Percentiles rank a stretch among this genome's conserved stretches.
Conservation (phyloP, 2,888 invertebrate species). For the Cryptocheilus praepositus region DNA sequence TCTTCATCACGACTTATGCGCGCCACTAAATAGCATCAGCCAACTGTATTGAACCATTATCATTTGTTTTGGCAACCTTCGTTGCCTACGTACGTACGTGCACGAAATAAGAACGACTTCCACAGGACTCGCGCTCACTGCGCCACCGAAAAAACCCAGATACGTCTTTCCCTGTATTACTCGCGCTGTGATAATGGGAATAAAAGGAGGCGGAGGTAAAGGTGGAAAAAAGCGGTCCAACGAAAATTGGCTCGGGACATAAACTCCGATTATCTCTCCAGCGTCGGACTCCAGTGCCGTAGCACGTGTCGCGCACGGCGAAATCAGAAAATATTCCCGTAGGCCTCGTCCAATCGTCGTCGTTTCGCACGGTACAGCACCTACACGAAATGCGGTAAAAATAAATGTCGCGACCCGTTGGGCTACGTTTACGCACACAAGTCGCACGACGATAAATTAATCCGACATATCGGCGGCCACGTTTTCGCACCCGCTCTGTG, state of each 20-base stretch:
- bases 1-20: no score
- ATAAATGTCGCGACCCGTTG: slow-evolving; percentile 42
- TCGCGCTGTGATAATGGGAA: slow-evolving; percentile 36
- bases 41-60: no score
- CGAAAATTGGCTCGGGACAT: slow-evolving; percentile 40
- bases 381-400: slow-evolving; percentile 39
- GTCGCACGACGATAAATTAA: slow-evolving; percentile 54
- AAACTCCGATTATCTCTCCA: slow-evolving; percentile 44
- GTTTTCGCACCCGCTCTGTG: slow-evolving; percentile 29
- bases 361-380: slow-evolving; percentile 7
- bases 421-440: background rate
- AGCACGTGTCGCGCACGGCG: slow-evolving; percentile 18
- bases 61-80: no score
- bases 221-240: slow-evolving; percentile 9
- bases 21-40: no score
- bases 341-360: slow-evolving; percentile 48
- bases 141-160: slow-evolving; percentile 20
- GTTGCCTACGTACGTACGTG: no score
- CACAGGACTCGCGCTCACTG: background rate
- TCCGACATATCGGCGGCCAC: slow-evolving; percentile 43
- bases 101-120: no score
- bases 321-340: slow-evolving; percentile 56
- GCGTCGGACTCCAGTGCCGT: slow-evolving; percentile 28
- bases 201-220: slow-evolving; percentile 28
- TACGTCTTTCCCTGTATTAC: slow-evolving; percentile 26